Base-by-base conservation (phyloP, 1,140 invertebrate genomes). In the Archegozetes longisetosus region DNA sequence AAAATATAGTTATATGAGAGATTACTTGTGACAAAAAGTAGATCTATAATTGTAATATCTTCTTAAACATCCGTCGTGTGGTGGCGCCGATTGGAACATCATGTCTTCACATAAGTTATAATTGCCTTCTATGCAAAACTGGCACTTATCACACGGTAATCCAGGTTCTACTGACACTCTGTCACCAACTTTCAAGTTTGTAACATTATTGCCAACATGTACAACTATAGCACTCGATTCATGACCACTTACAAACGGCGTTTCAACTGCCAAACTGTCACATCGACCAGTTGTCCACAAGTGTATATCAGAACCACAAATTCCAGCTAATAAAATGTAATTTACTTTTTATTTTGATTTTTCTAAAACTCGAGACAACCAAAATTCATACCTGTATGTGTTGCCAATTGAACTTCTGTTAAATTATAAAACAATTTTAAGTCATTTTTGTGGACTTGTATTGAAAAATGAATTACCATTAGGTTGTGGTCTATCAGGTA, bases 241-340 rank as follows among this genome's bases (percentile, higher is more conserved):
- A 68, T 93, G 88, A 1, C 88, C 88, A 66, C 93, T 83, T 51
- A 92, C 78, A 86, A 93, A 91, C 13, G 88, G 87, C 62, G 80
- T 73, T 53, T 80, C 78, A 0, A 93, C 77, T 14, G 90, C 74
- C 68, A 89, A 93, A 65, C 84, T 78, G 0, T 84, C 88, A 69
- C 91, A 91, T 24, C 78, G 68, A 17, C 92, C 91, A 63, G 82
- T 69, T 6, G 81, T 79, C 71, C 88, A 82, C 73, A 93, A 96
- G 70, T 93, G 88, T 2, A 95, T 86, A 73, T 96, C 91, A 0
- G 90, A 94, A 0, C 92, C 92, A 72, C 93, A 97, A 64, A 97
- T 96, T 49, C 92, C 92, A 52, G 95, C 32, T 40, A 40, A 9
- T 9, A 40, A 17, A 40, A 40, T 9, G 17, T 40, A 9, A 40